phyloP scores from a whole-genome alignment of 2,113 vertebrate genomes.

The Lethenteron reissneri region DNA sequence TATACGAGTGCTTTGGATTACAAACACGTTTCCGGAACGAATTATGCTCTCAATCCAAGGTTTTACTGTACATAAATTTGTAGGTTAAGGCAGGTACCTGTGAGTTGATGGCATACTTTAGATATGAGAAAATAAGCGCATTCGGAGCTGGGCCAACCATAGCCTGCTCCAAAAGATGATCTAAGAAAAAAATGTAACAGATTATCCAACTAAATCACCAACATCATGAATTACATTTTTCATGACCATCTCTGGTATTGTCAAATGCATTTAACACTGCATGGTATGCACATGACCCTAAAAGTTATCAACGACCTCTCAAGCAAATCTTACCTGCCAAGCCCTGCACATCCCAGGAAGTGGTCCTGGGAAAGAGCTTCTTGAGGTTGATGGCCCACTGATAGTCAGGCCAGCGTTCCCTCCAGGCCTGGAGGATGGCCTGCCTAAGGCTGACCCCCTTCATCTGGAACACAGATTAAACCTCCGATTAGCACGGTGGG shows the following conservation, averaged over 20 bases:
- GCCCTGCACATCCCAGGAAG: constrained; percentile 85
- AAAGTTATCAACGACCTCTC: too few relatives aligned
- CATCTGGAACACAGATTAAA: constrained; percentile 21
- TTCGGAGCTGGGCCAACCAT: constrained; percentile 90
- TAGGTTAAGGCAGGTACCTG: constrained; percentile 33
- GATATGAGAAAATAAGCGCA: constrained; percentile 79
- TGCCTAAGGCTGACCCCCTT: constrained; percentile 92
- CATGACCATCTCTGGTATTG: background rate
- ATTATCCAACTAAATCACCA: too few relatives aligned
- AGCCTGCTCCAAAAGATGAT: constrained; percentile 81
- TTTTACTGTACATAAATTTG: background rate
- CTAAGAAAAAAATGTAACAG: constrained; percentile 21
- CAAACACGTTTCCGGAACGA: too few relatives aligned
- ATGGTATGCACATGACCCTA: too few relatives aligned
- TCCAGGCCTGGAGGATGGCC: constrained; percentile 90
- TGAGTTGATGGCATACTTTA: constrained; percentile 87
- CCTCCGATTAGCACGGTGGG: background rate
- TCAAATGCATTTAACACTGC: too few relatives aligned
- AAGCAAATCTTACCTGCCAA: constrained; percentile 40
- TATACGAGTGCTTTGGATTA: too few relatives aligned
- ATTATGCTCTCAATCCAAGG: too few relatives aligned
- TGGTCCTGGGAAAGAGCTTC: constrained; percentile 73
- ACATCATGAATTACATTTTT: background rate
- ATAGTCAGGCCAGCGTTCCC: constrained; percentile 83
- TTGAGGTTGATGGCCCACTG: constrained; percentile 96